Evolutionary conservation across 2,797 vertebrate species (phyloP).

Genomic region (Bryconaethiops microstoma): DNA sequence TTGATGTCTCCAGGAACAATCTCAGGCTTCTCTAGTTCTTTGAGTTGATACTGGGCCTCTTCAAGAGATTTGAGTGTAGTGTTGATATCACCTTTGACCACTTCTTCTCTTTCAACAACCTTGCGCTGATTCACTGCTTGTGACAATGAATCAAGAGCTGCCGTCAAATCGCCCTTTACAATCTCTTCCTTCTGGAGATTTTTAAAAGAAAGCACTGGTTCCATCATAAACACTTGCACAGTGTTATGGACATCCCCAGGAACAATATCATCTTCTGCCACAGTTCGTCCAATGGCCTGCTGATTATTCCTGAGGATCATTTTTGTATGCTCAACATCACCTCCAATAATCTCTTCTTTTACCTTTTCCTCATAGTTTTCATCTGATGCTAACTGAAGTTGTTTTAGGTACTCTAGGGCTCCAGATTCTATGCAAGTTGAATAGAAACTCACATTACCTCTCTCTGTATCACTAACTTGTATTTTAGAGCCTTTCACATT

Average conservation of each 20-base stretch:
- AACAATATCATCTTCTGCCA: slow-evolving; percentile 86
- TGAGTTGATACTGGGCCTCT: slow-evolving; percentile 80
- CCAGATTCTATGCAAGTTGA: slow-evolving; percentile 93
- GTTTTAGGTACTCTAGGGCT: slow-evolving; percentile 88
- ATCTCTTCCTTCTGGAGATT: slow-evolving; percentile 82
- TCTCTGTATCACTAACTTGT: slow-evolving; percentile 81
- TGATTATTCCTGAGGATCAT: slow-evolving; percentile 80
- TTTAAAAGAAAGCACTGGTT: slow-evolving; percentile 73
- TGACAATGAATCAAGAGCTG: slow-evolving; percentile 82
- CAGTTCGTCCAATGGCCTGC: slow-evolving; percentile 80
- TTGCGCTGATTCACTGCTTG: slow-evolving; percentile 83
- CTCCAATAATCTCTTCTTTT: slow-evolving; percentile 83
- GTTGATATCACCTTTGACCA: slow-evolving; percentile 82
- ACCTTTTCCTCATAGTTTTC: slow-evolving; percentile 66
- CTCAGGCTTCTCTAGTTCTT: slow-evolving; percentile 82
- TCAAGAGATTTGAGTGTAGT: slow-evolving; percentile 83
- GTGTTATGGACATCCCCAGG: slow-evolving; percentile 85
- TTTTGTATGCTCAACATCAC: slow-evolving; percentile 86
- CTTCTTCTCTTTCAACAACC: slow-evolving; percentile 83
- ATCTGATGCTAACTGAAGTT: slow-evolving; percentile 78
- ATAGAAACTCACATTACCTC: slow-evolving; percentile 93
- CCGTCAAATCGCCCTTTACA: slow-evolving; percentile 86
- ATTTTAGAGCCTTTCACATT: slow-evolving; percentile 74
- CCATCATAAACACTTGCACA: slow-evolving; percentile 85
- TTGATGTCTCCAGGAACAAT: slow-evolving; percentile 83